Conservation (phyloP, 2,888 invertebrate genomes). For the Antitype chi region DNA sequence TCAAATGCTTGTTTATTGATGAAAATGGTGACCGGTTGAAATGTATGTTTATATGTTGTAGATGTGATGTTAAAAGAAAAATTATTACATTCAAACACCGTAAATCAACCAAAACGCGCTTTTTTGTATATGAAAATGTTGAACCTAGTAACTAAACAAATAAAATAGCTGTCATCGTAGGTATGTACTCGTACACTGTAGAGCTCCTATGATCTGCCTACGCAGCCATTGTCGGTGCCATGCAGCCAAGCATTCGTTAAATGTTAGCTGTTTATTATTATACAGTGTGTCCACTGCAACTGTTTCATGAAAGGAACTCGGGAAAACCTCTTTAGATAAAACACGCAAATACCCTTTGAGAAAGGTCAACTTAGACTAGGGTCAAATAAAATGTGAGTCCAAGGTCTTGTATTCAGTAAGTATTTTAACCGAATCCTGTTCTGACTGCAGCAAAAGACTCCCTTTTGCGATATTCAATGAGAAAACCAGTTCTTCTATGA, state of each 20-base stretch:
- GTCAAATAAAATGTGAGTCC: background rate
- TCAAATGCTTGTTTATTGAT: constrained; percentile 51
- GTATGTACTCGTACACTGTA: constrained; percentile 5
- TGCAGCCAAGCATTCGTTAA: constrained; percentile 51
- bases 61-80: constrained; percentile 13
- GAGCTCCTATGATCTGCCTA: constrained; percentile 59
- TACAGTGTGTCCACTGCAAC: constrained; percentile 29
- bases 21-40: constrained; percentile 22
- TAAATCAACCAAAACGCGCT: constrained; percentile 26
- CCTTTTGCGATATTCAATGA: background rate
- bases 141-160: constrained; percentile 26
- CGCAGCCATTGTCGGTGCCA: constrained; percentile 52
- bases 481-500: background rate
- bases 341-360: background rate
- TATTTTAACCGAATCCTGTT: constrained; percentile 7
- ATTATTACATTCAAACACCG: constrained; percentile 26
- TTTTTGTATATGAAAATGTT: constrained; percentile 12
- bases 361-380: constrained; percentile 9
- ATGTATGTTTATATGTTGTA: constrained; percentile 14
- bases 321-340: constrained; percentile 16
- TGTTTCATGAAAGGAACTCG: constrained; percentile 32
- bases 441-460: background rate
- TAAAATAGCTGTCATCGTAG: constrained; percentile 16
- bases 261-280: constrained; percentile 62
- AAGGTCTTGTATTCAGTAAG: constrained; percentile 14